Evolutionary conservation across 1,140 invertebrate species (phyloP).

Genomic region (Drosophila santomea): DNA sequence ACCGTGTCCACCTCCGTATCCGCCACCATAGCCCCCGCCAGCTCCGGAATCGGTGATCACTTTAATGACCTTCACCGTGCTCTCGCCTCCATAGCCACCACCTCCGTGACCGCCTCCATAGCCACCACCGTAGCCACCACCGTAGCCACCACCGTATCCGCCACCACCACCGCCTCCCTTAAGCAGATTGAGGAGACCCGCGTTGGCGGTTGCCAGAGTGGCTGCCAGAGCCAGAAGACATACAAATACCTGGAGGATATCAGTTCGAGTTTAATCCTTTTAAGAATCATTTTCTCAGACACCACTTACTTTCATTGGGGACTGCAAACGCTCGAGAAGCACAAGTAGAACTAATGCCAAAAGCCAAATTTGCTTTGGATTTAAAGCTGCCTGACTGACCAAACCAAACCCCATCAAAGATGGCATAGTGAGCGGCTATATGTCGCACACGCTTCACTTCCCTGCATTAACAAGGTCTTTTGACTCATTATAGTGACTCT

Average conservation of each 20-base stretch:
- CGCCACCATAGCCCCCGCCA: constrained; percentile 37
- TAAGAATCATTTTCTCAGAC: background rate
- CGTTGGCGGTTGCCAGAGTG: constrained; percentile 63
- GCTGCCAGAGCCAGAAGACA: constrained; percentile 69
- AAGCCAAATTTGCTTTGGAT: constrained; percentile 55
- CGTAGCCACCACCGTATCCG: constrained; percentile 38
- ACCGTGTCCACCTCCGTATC: constrained; percentile 33
- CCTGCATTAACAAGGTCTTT: constrained; percentile 31
- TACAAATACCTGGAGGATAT: constrained; percentile 60
- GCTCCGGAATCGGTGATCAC: constrained; percentile 31
- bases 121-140: constrained; percentile 30
- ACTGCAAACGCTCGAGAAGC: constrained; percentile 46
- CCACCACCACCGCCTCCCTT: constrained; percentile 62
- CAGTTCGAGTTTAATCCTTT: constrained; percentile 34
- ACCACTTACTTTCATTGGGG: constrained; percentile 71
- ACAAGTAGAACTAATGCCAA: constrained; percentile 71
- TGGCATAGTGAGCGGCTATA: constrained; percentile 42
- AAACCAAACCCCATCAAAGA: constrained; percentile 38
- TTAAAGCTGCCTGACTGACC: constrained; percentile 57
- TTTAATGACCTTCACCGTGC: constrained; percentile 19
- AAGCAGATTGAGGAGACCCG: constrained; percentile 63
- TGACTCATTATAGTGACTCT: constrained; percentile 12
- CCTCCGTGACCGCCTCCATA: constrained; percentile 39
- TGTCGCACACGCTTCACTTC: constrained; percentile 28
- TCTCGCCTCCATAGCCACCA: constrained; percentile 32